Conservation (phyloP, 2,888 invertebrate genomes). For the Nowickia ferox region DNA sequence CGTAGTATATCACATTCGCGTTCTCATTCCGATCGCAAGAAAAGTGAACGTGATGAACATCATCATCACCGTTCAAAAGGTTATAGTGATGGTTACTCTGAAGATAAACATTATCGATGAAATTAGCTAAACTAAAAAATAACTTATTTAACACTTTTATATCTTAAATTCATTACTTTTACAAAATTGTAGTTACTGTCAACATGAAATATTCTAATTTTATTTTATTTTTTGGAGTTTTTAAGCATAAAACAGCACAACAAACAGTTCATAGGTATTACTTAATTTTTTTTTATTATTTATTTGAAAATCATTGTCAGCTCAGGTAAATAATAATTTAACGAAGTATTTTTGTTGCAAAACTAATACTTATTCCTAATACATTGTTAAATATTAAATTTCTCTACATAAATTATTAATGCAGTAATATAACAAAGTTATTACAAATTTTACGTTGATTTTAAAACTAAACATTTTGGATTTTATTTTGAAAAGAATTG, state of each 20-base stretch:
- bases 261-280: conserved; percentile 36
- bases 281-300: conserved; percentile 19
- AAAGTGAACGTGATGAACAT: conserved; percentile 64
- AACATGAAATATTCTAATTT: not conserved
- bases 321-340: conserved; percentile 71
- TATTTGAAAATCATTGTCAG: conserved; percentile 68
- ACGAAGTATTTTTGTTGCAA: conserved; percentile 35
- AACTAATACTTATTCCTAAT: conserved; percentile 18
- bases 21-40: conserved; percentile 65
- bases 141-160: conserved; percentile 27
- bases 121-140: conserved; percentile 1
- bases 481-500: too few species aligned
- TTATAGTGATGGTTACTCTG: conserved; percentile 73
- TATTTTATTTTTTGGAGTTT: conserved; percentile 18
- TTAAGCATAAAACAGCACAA: conserved; percentile 60
- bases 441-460: conserved; percentile 7
- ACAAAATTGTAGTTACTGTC: not conserved
- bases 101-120: conserved; percentile 78
- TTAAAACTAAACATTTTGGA: conserved; percentile 16
- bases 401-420: conserved; percentile 17
- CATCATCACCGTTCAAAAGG: conserved; percentile 71
- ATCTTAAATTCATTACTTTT: conserved; percentile 25
- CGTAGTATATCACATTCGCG: conserved; percentile 75
- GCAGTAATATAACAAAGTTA: conserved; percentile 9
- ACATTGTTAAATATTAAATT: conserved; percentile 20